phyloP scores from a whole-genome alignment of 2,113 vertebrate species.

The Ictidomys tridecemlineatus region DNA sequence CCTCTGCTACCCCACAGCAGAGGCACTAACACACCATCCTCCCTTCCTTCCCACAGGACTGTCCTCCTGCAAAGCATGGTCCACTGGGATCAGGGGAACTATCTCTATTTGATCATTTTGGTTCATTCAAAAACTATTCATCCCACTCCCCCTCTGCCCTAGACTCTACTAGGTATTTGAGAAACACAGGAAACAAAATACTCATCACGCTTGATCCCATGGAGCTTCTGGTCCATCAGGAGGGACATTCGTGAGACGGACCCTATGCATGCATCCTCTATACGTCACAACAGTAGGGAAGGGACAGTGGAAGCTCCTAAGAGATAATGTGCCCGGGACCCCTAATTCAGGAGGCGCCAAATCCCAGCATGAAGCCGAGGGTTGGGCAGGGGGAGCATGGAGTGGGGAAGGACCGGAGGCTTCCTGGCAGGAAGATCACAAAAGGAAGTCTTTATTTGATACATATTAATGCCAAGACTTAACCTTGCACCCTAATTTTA shows the following conservation, averaged over 20 bases:
- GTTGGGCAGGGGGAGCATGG: not conserved
- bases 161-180: not conserved
- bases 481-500: accelerated
- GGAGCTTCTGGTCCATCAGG: not conserved
- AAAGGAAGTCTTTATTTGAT: no score
- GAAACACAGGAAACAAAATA: no score
- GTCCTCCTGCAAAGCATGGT: not conserved
- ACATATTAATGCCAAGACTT: no score
- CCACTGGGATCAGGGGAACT: not conserved
- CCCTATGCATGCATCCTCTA: accelerated
- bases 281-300: not conserved
- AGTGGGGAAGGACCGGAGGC: accelerated
- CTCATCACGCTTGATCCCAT: accelerated
- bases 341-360: not conserved
- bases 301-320: not conserved
- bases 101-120: not conserved
- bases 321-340: no score
- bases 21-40: not conserved
- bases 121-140: not conserved
- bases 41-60: not conserved
- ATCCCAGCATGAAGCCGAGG: not conserved
- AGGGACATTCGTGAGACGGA: no score
- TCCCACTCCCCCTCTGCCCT: no score
- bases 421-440: not conserved
- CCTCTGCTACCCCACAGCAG: no score